Percentiles rank a stretch among this genome's conserved stretches.
Conservation (phyloP, 35 echinoderm and acorn worm genomes). For the Lytechinus pictus region DNA sequence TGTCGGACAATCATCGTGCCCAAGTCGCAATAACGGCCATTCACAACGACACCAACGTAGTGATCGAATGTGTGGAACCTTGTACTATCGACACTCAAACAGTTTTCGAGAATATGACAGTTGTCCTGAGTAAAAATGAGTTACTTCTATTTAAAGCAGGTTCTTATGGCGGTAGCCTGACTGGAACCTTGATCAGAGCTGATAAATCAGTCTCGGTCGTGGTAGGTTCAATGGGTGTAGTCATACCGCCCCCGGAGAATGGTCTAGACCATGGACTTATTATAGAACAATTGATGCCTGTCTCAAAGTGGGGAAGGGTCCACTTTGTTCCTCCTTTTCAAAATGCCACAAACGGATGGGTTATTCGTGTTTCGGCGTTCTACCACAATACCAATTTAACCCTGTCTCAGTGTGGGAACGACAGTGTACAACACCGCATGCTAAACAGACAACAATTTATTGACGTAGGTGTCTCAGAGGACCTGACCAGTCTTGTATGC, state of each 20-base stretch:
- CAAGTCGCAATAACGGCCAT: not conserved
- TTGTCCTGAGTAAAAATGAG: not conserved
- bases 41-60: not conserved
- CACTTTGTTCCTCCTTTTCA: conserved; percentile 15
- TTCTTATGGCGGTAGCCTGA: not conserved
- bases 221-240: not conserved
- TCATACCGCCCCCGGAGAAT: not conserved
- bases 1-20: no score
- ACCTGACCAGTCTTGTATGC: not conserved
- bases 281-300: conserved; percentile 24
- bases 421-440: no score
- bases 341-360: not conserved
- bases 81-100: no score
- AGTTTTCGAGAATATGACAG: not conserved
- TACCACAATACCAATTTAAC: not conserved
- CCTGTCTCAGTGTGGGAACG: not conserved
- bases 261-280: not conserved
- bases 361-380: not conserved
- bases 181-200: not conserved
- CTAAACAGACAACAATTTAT: not conserved
- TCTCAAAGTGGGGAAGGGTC: not conserved
- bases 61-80: not conserved
- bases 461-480: not conserved
- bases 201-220: not conserved
- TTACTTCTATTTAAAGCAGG: not conserved